phyloP scores from a whole-genome alignment of 2,113 vertebrate species.

The Podarcis cretensis region DNA sequence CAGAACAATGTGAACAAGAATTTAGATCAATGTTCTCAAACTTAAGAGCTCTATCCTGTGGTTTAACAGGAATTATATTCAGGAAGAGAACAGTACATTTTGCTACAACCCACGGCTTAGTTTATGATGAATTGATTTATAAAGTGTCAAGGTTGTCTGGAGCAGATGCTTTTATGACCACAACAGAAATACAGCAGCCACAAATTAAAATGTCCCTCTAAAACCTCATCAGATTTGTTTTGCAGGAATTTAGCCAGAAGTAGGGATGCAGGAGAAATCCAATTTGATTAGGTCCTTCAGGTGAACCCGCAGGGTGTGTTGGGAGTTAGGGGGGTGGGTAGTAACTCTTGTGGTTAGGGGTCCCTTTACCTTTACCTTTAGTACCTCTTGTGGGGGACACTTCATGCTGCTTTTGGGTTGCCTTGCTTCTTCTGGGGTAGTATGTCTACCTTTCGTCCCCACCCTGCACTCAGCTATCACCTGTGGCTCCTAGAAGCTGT shows the following conservation, averaged over 20 bases:
- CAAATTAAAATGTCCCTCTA: background rate
- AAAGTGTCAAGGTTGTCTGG: background rate
- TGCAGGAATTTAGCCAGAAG: background rate
- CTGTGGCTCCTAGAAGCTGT: too few relatives aligned
- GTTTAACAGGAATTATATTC: background rate
- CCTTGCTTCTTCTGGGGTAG: too few relatives aligned
- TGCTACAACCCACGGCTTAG: background rate
- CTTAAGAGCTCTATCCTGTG: background rate
- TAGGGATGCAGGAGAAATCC: too few relatives aligned
- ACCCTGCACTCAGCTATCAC: too few relatives aligned
- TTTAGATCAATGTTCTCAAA: background rate
- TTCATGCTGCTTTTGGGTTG: too few relatives aligned
- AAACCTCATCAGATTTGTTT: slow-evolving; percentile 1
- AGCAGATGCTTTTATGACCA: background rate
- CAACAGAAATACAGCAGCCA: background rate
- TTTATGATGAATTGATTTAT: background rate
- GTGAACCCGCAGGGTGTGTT: too few relatives aligned
- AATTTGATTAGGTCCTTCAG: too few relatives aligned
- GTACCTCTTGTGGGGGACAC: too few relatives aligned
- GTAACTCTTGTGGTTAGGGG: too few relatives aligned
- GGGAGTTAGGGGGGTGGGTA: too few relatives aligned
- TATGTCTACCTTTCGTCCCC: too few relatives aligned
- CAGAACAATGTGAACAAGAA: background rate
- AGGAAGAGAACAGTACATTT: background rate
- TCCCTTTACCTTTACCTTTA: too few relatives aligned